Evolutionary conservation across 2,888 invertebrate species (phyloP), one percentile per base, ranked within the genome.

Genomic region (Limnephilus marmoratus): DNA sequence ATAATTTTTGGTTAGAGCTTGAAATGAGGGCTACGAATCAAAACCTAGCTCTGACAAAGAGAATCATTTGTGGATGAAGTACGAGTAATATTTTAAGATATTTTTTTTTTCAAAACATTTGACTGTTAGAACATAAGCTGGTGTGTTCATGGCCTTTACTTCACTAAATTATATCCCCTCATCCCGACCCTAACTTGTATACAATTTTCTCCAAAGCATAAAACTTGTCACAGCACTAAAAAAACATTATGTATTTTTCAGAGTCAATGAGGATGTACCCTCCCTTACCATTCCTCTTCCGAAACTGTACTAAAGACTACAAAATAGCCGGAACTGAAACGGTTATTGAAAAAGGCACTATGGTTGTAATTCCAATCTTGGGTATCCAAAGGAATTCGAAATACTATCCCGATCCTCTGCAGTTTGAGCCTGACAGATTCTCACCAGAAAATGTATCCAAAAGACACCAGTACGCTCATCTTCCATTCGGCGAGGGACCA

Each of bases 261-360:
- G 95, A 95, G 94, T 94, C 95, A 2, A 94, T 95, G 34, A 93
- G 95, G 34, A 94, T 94, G 86, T 95, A 95, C 92, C 95, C 95
- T 24, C 94, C 95, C 2, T 93, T 94, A 2, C 93, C 94, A 2
- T 92, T 94, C 18, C 12, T 94, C 18, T 93, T 94, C 83, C 93
- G 94, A 37, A 89, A 91, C 49, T 94, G 94, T 81, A 94, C 94
- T 2, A 94, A 94, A 92, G 93, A 94, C 31, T 94, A 94, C 90
- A 93, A 93, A 31, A 93, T 94, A 41, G 94, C 94, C 2, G 93
- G 93, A 24, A 94, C 94, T 3, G 91, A 94, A 34, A 82, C 94
- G 9, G 90, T 91, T 18, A 94, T 94, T n/a, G 94, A 94, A 92
- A 94, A 94, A 91, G 95, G 94, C 5, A 94, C 94, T 5, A 93